Base-by-base conservation (phyloP, 2,797 vertebrate species). In the Pseudomugil tenellus region DNA sequence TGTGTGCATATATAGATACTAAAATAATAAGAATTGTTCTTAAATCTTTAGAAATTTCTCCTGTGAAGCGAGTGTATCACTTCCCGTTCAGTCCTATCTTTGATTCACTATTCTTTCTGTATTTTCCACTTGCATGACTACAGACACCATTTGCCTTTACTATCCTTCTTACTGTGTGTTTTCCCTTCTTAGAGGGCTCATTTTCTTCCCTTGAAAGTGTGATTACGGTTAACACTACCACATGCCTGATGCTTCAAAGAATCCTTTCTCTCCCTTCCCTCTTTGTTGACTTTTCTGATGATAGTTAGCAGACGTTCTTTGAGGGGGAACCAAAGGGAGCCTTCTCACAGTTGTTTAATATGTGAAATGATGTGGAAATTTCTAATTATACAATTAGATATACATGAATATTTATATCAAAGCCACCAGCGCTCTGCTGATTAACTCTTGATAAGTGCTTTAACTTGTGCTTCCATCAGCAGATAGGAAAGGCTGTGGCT, bases 311-410 rank as follows among this genome's bases (percentile, higher is more conserved):
- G 57, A 39, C 9, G 1, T 70, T 58, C 31, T 53, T 29, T 23
- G 37, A 48, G 37, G 6, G 29, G 2, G 23, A 31, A 29, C 37
- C 25, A 6, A 35, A 11, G n/a, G 35, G 16, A 49, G 35, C 51
- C 59, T 72, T 62, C 52, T 11, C 34, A 49, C 13, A 43, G 25
- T 71, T 68, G 53, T 81, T 80, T 53, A 76, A 77, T 53, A 74
- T 43, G 51, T 74, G 58, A 74, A 79, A 76, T 62, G 37, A 80
- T 77, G 67, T 72, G 63, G 77, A 83, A 84, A 74, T 79, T 84
- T 37, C 16, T 26, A 57, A 60, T 77, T 57, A 48, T 78, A 32
- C 32, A 68, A 19, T 67, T 46, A 52, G 25, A 76, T 52, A 41
- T 59, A 65, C 37, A 65, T 1, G 8, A 49, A 54, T 41, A 19